These are phyloP conservation scores for Baronia brevicornis DNA, from an alignment of 2,888 invertebrate species.

Conservation along the genomic window DNA sequence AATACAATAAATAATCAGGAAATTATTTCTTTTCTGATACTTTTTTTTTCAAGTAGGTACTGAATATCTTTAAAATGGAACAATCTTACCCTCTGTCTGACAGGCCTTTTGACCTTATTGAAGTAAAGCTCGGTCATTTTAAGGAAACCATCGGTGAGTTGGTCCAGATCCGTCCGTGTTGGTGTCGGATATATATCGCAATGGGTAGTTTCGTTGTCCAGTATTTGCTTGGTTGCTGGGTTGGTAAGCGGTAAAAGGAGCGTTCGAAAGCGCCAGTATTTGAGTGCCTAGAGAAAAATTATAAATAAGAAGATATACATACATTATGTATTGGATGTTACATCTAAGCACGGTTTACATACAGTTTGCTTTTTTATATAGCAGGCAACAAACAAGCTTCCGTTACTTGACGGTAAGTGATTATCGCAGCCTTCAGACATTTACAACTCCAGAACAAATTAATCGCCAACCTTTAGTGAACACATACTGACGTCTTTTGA, in stretches of 20 bases:
- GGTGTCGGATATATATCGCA: conserved; percentile 90
- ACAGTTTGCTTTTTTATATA: no score
- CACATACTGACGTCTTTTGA: no score
- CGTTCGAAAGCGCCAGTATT: conserved; percentile 94
- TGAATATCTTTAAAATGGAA: neutral
- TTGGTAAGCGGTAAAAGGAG: conserved; percentile 89
- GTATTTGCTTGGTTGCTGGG: conserved; percentile 84
- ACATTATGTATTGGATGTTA: no score
- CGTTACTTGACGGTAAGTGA: no score
- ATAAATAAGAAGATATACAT: no score
- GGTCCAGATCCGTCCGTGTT: conserved; percentile 77
- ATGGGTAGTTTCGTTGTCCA: conserved; percentile 81
- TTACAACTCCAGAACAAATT: no score
- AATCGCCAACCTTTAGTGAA: no score
- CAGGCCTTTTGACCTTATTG: conserved; percentile 90
- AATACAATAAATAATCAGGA: no score
- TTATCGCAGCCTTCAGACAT: no score
- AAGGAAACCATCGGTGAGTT: conserved; percentile 82
- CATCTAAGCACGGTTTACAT: no score
- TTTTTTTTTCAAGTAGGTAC: neutral
- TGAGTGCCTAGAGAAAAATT: conserved; percentile 77
- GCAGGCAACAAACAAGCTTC: no score
- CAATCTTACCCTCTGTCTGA: conserved; percentile 85
- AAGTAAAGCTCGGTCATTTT: conserved; percentile 90
- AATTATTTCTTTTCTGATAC: no score